These are phyloP conservation scores for Anguilla japonica DNA, from an alignment of 2,113 vertebrate species.

Conservation along the genomic window DNA sequence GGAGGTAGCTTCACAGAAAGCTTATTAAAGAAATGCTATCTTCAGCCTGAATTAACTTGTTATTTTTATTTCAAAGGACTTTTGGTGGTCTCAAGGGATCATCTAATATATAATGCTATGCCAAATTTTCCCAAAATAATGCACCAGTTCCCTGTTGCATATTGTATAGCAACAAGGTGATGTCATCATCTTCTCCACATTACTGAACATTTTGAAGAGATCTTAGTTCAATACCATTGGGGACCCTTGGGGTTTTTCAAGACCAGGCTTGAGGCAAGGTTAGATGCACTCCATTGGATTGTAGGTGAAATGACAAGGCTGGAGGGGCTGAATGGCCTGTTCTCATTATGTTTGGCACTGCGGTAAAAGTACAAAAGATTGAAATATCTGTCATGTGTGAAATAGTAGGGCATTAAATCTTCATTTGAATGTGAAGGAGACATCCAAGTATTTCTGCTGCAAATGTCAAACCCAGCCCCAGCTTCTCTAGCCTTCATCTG, in stretches of 20 bases:
- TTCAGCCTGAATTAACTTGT: neutral
- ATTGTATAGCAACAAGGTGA: neutral
- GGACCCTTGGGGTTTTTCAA: neutral
- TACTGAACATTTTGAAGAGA: neutral
- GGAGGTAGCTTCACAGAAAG: slow-evolving; percentile 17
- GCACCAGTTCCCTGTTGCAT: neutral
- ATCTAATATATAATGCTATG: neutral
- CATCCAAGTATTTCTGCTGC: neutral
- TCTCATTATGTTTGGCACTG: neutral
- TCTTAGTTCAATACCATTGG: neutral
- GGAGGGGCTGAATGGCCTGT: neutral
- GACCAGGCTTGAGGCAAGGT: neutral
- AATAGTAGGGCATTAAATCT: neutral
- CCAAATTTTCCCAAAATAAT: no score
- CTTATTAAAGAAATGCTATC: neutral
- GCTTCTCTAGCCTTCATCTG: slow-evolving; percentile 13
- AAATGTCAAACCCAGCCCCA: slow-evolving; percentile 29
- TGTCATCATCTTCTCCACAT: neutral
- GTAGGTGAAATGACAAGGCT: neutral
- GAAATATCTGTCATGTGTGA: neutral
- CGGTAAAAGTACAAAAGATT: neutral
- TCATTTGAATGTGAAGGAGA: slow-evolving; percentile 21
- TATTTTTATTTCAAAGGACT: neutral
- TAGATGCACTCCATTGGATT: no score
- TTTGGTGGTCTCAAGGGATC: neutral